Percentiles rank a stretch among this genome's conserved stretches.
phyloP scores from a whole-genome alignment of 1,140 invertebrate species.

The Zelostemma sp. region DNA sequence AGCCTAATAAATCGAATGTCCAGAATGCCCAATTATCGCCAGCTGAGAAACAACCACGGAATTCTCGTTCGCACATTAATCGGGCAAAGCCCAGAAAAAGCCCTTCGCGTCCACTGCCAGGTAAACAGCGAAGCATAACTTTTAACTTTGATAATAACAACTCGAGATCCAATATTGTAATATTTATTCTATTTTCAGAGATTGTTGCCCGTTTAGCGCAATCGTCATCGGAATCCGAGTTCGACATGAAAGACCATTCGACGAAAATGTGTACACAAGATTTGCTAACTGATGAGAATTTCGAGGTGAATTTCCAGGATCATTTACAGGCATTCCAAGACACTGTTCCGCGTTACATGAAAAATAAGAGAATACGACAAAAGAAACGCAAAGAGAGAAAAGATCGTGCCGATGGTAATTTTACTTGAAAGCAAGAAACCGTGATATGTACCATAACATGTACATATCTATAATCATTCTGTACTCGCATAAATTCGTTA shows the following conservation, averaged over 20 bases:
- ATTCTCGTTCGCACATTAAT: conserved; percentile 61
- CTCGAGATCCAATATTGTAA: conserved; percentile 1
- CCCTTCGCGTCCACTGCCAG: conserved; percentile 68
- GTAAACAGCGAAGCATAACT: conserved; percentile 26
- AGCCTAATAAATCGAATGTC: conserved; percentile 39
- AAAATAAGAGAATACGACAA: conserved; percentile 58
- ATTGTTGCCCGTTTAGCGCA: conserved; percentile 55
- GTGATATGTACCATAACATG: too few species aligned
- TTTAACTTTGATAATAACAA: too few species aligned
- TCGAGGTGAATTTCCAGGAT: conserved; percentile 67
- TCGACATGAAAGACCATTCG: conserved; percentile 41
- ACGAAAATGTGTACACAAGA: conserved; percentile 24
- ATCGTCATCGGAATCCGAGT: conserved; percentile 62
- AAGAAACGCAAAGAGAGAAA: conserved; percentile 69
- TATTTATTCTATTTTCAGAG: conserved; percentile 38
- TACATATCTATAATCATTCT: too few species aligned
- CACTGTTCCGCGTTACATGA: conserved; percentile 63
- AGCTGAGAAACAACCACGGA: conserved; percentile 43
- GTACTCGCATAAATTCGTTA: too few species aligned
- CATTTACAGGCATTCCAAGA: conserved; percentile 70
- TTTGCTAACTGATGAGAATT: conserved; percentile 50
- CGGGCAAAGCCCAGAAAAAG: conserved; percentile 71
- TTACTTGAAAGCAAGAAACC: conserved; percentile 15
- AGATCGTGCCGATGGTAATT: conserved; percentile 46
- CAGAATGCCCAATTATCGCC: conserved; percentile 28